A percentile compares a stretch with the other conserved stretches of the same genome.
phyloP scores from a whole-genome alignment of 2,113 vertebrate genomes.

The Vanacampus margaritifer region DNA sequence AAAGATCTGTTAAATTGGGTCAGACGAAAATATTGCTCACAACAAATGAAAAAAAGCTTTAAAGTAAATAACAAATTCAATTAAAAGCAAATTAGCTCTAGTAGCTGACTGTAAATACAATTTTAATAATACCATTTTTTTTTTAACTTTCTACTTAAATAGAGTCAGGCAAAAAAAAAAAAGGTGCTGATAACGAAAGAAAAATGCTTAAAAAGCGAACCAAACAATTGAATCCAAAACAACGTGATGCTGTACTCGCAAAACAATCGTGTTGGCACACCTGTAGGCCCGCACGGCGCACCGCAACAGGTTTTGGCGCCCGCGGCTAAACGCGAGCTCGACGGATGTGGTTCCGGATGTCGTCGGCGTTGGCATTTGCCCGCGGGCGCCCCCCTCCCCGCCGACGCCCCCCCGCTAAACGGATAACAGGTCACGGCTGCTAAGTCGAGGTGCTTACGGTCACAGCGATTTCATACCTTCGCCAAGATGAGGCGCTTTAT shows the following conservation, averaged over 20 bases:
- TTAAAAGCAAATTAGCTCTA: too few species aligned
- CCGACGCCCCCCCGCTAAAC: conserved; percentile 53
- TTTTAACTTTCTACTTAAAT: conserved; percentile 3
- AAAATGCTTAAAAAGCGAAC: neutral
- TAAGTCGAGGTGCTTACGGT: conserved; percentile 62
- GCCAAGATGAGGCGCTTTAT: conserved; percentile 55
- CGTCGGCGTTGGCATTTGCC: conserved; percentile 55
- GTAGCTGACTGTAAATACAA: neutral
- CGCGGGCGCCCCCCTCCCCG: conserved; percentile 43
- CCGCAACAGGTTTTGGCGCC: conserved; percentile 35
- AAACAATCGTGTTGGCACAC: conserved; percentile 9
- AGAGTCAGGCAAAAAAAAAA: neutral
- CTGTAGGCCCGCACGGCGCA: conserved; percentile 24
- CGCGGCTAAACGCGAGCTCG: neutral
- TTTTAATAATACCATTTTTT: neutral
- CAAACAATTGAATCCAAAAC: neutral
- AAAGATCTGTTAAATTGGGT: neutral
- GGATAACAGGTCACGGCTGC: conserved; percentile 74
- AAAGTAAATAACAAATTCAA: too few species aligned
- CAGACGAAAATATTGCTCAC: neutral
- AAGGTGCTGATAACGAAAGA: neutral
- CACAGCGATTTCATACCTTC: conserved; percentile 74
- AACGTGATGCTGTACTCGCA: neutral
- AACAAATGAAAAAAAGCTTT: too few species aligned
- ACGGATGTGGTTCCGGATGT: conserved; percentile 8